These are phyloP conservation scores for Gallinago media DNA, from an alignment of 2,113 vertebrate species.

Conservation along the genomic window DNA sequence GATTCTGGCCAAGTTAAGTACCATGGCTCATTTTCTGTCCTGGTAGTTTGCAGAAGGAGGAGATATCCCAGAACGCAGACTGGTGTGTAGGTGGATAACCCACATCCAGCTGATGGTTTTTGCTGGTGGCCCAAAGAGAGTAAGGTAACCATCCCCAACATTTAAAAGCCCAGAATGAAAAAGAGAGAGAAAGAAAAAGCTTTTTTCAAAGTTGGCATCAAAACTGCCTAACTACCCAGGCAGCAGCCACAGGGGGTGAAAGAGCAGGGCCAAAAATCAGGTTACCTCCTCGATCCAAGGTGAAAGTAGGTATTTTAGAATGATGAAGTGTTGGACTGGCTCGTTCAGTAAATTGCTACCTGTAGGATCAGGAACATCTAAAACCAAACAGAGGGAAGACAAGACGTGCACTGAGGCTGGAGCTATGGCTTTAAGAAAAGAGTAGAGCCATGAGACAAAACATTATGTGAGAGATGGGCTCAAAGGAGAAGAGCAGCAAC, in stretches of 20 bases:
- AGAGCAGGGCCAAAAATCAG: rapidly evolving
- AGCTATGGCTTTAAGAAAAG: not conserved
- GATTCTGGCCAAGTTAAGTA: not conserved
- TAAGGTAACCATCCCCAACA: not conserved
- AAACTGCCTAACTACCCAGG: not conserved
- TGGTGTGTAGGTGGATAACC: not conserved
- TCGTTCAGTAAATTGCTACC: not conserved
- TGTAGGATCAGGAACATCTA: not conserved
- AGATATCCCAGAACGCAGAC: not conserved
- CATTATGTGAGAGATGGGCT: not conserved
- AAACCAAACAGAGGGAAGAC: not conserved
- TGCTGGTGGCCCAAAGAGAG: not conserved
- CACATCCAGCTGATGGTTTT: not conserved
- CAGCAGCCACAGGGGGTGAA: not conserved
- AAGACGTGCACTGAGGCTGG: not conserved
- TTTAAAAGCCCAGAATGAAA: not conserved
- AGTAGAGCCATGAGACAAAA: not conserved
- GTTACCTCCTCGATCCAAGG: not conserved
- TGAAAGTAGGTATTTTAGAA: not conserved
- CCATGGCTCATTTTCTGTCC: not conserved
- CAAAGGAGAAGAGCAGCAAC: not conserved
- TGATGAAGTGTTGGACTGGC: not conserved
- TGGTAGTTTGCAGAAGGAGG: not conserved
- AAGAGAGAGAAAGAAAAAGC: rapidly evolving
- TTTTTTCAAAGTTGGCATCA: not conserved